These are phyloP conservation scores for Solenodon paradoxus DNA, from an alignment of 2,113 vertebrate species.

Conservation along the genomic window DNA sequence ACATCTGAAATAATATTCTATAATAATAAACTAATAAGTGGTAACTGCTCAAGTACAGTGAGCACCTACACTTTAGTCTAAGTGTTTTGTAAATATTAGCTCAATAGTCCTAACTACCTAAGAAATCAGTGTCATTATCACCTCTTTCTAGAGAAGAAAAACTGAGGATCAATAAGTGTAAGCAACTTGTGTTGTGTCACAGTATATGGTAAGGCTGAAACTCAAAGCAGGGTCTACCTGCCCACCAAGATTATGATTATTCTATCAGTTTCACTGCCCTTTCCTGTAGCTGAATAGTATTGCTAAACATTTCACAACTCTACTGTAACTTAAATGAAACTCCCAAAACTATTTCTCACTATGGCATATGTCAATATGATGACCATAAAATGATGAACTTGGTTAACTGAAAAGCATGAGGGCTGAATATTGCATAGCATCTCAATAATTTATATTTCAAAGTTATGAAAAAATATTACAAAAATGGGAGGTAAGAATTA, in stretches of 20 bases:
- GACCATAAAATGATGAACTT: background rate
- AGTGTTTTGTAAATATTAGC: background rate
- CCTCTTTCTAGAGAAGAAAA: background rate
- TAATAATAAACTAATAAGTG: background rate
- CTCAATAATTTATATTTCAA: background rate
- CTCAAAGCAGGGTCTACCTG: background rate
- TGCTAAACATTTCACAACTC: constrained; percentile 11
- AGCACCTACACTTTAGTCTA: background rate
- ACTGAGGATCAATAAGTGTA: background rate
- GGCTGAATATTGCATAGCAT: background rate
- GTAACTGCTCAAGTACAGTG: background rate
- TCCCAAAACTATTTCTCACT: constrained; percentile 62
- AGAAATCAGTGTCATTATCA: background rate
- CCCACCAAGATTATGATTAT: background rate
- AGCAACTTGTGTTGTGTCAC: background rate
- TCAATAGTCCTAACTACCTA: background rate
- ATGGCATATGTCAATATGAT: constrained; percentile 31
- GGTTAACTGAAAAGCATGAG: background rate
- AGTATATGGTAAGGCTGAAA: background rate
- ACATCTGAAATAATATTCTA: constrained; percentile 58
- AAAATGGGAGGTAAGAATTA: background rate
- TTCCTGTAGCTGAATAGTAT: constrained; percentile 52
- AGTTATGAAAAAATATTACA: background rate
- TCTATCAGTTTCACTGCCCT: background rate
- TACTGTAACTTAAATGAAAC: constrained; percentile 65